Conservation (phyloP, 2,113 vertebrate genomes). For the Arizona elegans region DNA sequence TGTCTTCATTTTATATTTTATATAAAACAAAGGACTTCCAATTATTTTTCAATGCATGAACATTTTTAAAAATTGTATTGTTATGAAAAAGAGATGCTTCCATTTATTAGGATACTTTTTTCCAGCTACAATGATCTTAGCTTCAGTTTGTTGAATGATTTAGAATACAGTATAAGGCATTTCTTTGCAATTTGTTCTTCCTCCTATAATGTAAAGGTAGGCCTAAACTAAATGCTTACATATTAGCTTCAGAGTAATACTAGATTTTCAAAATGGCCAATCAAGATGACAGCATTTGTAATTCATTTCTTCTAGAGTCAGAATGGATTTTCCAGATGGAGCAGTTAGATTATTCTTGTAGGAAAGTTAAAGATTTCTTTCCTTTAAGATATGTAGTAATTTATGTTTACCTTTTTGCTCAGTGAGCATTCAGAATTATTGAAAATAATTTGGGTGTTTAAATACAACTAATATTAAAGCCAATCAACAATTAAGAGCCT, state of each 20-base stretch:
- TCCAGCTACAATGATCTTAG: neutral
- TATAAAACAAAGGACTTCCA: neutral
- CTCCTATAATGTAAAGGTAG: neutral
- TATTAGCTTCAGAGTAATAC: too few species aligned
- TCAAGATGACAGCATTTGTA: neutral
- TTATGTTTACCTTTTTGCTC: neutral
- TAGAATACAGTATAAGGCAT: neutral
- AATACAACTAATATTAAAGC: too few species aligned
- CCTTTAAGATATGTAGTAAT: neutral
- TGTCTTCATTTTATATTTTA: neutral
- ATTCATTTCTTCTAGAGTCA: neutral
- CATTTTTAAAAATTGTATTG: neutral
- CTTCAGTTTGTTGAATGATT: neutral
- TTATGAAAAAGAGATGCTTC: neutral
- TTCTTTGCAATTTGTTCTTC: neutral
- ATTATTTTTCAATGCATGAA: neutral
- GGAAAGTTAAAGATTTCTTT: neutral
- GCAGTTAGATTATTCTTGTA: neutral
- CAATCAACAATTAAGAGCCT: neutral
- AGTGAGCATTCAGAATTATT: neutral
- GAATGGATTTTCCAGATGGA: neutral
- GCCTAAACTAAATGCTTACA: too few species aligned
- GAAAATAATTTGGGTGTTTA: neutral
- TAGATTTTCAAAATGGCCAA: neutral
- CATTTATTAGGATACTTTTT: neutral